phyloP scores from a whole-genome alignment of 1,140 invertebrate genomes.

The Coelopa frigida region DNA sequence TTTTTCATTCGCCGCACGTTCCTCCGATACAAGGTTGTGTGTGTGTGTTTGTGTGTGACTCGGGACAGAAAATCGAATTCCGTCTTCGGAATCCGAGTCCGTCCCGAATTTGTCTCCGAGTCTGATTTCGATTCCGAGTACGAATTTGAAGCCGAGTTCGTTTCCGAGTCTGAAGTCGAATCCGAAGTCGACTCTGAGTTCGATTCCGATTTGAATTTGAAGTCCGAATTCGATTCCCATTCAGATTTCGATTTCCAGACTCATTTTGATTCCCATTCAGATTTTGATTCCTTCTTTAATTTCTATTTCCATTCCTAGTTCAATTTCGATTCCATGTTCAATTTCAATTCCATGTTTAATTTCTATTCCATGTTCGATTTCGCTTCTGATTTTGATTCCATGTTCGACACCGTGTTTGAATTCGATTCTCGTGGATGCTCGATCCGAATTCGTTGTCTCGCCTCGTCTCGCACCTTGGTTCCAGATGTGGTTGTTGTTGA shows the following conservation, averaged over 20 bases:
- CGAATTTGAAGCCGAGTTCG: not conserved
- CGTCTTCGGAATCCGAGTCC: no score
- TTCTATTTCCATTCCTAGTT: not conserved
- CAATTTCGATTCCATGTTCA: not conserved
- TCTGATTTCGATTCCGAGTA: not conserved
- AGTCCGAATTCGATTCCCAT: conserved; percentile 1
- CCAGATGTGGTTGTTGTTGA: no score
- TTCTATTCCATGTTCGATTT: not conserved
- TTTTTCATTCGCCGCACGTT: no score
- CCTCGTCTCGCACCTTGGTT: no score
- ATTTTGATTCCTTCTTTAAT: not conserved
- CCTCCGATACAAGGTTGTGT: no score
- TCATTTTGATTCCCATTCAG: no score
- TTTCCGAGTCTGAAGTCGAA: not conserved
- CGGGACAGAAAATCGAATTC: no score
- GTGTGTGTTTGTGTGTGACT: no score
- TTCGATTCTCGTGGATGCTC: no score
- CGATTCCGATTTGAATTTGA: not conserved
- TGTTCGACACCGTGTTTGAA: not conserved
- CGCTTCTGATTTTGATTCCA: not conserved
- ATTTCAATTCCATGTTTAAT: conserved; percentile 1
- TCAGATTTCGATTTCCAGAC: no score
- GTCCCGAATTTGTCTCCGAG: no score
- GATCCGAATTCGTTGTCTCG: no score
- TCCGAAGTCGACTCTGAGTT: not conserved